phyloP scores from a whole-genome alignment of 2,888 invertebrate species.

The Melinopterus prodromus region DNA sequence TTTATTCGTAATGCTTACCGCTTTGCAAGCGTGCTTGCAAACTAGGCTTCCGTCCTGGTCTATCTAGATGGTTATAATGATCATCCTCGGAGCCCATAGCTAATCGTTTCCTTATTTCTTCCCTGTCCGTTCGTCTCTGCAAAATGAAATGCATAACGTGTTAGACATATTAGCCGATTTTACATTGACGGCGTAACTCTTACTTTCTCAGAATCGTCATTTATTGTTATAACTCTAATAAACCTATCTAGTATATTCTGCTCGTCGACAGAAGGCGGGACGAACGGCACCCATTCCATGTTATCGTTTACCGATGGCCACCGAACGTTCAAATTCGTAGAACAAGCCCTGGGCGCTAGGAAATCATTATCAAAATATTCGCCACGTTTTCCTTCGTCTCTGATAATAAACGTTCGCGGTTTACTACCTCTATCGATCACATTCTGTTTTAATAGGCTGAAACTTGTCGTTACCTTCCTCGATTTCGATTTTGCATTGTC shows the following conservation, averaged over 20 bases:
- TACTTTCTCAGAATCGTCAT: constrained; percentile 56
- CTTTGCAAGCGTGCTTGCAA: constrained; percentile 87
- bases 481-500: constrained; percentile 58
- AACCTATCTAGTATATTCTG: constrained; percentile 67
- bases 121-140: constrained; percentile 89
- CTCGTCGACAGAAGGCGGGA: constrained; percentile 61
- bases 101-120: constrained; percentile 87
- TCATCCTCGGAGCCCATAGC: constrained; percentile 87
- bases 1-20: constrained; percentile 64
- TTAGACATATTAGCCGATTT: too few species aligned
- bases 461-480: constrained; percentile 53
- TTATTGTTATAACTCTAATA: constrained; percentile 64
- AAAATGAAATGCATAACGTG: constrained; percentile 51
- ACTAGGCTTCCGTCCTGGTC: constrained; percentile 84
- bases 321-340: constrained; percentile 61
- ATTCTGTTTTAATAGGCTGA: constrained; percentile 55
- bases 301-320: constrained; percentile 64
- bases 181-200: constrained; percentile 10
- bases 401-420: constrained; percentile 53
- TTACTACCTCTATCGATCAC: constrained; percentile 54
- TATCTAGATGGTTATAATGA: constrained; percentile 67
- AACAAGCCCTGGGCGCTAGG: constrained; percentile 66
- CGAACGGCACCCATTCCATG: constrained; percentile 60
- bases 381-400: constrained; percentile 52
- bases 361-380: constrained; percentile 59